phyloP scores from a whole-genome alignment of 2,888 invertebrate species.

The Coelopa pilipes region DNA sequence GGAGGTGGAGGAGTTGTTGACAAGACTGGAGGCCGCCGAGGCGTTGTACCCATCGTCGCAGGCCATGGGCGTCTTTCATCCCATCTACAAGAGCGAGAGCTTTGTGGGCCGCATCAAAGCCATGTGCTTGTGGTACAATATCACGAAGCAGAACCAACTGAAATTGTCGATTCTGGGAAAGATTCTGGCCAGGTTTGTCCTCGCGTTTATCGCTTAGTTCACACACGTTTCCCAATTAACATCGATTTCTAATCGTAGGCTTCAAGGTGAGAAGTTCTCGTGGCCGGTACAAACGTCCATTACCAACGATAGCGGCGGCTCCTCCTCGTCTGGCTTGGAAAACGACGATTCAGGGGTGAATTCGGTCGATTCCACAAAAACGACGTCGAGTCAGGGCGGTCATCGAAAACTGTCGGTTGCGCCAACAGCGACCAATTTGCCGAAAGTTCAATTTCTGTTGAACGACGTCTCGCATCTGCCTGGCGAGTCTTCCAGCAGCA shows the following conservation, averaged over 20 bases:
- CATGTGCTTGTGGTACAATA: conserved; percentile 93
- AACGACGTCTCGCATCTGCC: conserved; percentile 61
- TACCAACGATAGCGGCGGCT: conserved; percentile 57
- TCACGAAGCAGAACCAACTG: conserved; percentile 83
- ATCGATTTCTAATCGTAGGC: conserved; percentile 44
- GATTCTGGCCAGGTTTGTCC: conserved; percentile 68
- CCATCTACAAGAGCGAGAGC: conserved; percentile 68
- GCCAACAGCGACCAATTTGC: conserved; percentile 44
- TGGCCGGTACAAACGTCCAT: conserved; percentile 66
- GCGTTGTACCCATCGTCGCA: conserved; percentile 85
- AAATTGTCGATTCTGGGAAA: conserved; percentile 81
- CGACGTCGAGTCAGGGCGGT: conserved; percentile 41
- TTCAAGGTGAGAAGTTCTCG: conserved; percentile 65
- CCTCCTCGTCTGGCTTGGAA: conserved; percentile 63
- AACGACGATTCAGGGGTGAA: conserved; percentile 62
- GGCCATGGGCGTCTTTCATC: conserved; percentile 80
- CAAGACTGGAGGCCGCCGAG: conserved; percentile 80
- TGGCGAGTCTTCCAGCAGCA: conserved; percentile 65
- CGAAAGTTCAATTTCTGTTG: conserved; percentile 64
- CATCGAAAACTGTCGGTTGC: conserved; percentile 49
- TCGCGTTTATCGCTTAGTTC: not conserved
- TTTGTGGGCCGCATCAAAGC: conserved; percentile 71
- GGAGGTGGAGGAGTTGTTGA: conserved; percentile 78
- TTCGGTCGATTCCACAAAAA: conserved; percentile 59
- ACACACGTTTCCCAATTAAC: not conserved